A percentile compares a stretch with the other conserved stretches of the same genome.
Evolutionary conservation across 1,140 invertebrate genomes (phyloP).

Genomic region (Dolichoris vasculosae): DNA sequence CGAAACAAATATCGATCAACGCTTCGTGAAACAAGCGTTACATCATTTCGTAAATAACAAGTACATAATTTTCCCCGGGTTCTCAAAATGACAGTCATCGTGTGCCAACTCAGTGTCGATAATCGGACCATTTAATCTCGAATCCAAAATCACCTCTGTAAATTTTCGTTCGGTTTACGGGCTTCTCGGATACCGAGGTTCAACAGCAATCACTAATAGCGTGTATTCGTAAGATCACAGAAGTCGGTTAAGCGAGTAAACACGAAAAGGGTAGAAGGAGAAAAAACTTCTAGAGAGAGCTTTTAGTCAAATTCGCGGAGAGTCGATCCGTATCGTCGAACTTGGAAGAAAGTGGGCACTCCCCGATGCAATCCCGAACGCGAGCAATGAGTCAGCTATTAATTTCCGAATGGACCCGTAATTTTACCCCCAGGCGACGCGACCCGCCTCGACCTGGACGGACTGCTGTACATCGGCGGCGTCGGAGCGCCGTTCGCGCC

Average conservation of each 20-base stretch:
- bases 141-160: not conserved
- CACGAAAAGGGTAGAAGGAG: not conserved
- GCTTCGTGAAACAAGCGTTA: not conserved
- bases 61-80: no score
- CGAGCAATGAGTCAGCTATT: not conserved
- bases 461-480: slow-evolving; percentile 92
- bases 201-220: not conserved
- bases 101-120: no score
- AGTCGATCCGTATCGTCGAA: no score
- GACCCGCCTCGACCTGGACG: slow-evolving; percentile 90
- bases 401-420: not conserved
- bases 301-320: no score
- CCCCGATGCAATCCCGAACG: not conserved
- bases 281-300: not conserved
- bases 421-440: slow-evolving; percentile 80
- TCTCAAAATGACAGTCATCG: no score
- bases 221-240: not conserved
- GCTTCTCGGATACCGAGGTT: not conserved
- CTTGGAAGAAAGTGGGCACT: not conserved
- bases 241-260: not conserved
- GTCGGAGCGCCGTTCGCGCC: slow-evolving; percentile 84
- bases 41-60: not conserved
- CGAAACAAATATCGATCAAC: not conserved
- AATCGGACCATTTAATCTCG: not conserved
- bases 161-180: not conserved